Evolutionary conservation across 2,888 invertebrate species (phyloP).

Genomic region (Oscheius onirici): DNA sequence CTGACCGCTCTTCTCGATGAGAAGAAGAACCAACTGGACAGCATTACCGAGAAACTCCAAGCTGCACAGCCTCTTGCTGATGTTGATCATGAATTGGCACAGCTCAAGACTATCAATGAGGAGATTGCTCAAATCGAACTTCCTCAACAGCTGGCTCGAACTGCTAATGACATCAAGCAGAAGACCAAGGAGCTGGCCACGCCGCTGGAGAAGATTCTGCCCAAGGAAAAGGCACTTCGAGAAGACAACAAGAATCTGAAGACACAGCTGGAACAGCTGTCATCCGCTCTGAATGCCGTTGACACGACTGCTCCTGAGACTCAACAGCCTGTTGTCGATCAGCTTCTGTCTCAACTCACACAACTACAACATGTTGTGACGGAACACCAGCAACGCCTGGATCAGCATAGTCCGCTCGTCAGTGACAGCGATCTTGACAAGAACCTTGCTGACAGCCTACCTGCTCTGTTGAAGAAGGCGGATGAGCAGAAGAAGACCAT

Average conservation of each 20-base stretch:
- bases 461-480: background rate
- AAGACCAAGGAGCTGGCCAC: background rate
- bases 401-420: background rate
- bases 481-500: slow-evolving; percentile 36
- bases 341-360: background rate
- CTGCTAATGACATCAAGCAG: slow-evolving; percentile 4
- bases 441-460: slow-evolving; percentile 30
- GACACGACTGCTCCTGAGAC: background rate
- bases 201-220: slow-evolving; percentile 8
- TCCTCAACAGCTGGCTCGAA: background rate
- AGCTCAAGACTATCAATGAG: background rate
- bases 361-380: background rate
- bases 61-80: background rate
- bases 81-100: background rate
- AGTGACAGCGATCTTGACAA: slow-evolving; percentile 3
- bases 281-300: background rate
- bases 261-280: background rate
- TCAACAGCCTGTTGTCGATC: slow-evolving; percentile 1
- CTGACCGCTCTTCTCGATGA: slow-evolving; percentile 33
- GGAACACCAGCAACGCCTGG: background rate
- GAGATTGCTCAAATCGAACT: background rate
- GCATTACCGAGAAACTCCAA: background rate
- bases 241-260: slow-evolving; percentile 9
- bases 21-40: slow-evolving; percentile 3
- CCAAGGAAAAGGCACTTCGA: background rate